Evolutionary conservation across 1,140 invertebrate genomes (phyloP).

Genomic region (Amphibalanus amphitrite): DNA sequence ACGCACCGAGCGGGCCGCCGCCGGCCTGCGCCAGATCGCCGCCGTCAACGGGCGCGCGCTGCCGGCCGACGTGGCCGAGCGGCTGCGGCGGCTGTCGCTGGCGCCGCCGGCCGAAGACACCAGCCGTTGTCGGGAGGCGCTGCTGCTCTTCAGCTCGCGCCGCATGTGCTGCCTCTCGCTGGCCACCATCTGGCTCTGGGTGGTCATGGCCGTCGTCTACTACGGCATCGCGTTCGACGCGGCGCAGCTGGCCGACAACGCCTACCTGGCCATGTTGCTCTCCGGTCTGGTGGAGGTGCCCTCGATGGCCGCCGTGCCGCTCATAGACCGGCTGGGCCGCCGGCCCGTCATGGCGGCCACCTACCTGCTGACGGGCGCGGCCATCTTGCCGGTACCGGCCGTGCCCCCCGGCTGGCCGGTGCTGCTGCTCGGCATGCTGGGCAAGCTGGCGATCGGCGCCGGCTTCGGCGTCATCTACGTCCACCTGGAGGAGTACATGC

Average conservation of each 20-base stretch:
- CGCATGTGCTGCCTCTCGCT: slow-evolving; percentile 49
- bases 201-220: slow-evolving; percentile 37
- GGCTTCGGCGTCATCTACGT: slow-evolving; percentile 4
- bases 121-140: neutral
- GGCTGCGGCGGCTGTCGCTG: slow-evolving; percentile 13
- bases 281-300: neutral
- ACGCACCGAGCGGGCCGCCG: slow-evolving; percentile 54
- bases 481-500: neutral
- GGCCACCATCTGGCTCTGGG: slow-evolving; percentile 59
- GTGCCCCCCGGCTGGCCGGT: neutral
- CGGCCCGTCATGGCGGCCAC: neutral
- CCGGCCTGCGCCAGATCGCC: slow-evolving; percentile 54
- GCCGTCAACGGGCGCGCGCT: slow-evolving; percentile 46
- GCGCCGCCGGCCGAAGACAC: neutral
- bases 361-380: neutral
- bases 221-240: slow-evolving; percentile 66
- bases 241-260: slow-evolving; percentile 28
- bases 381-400: neutral
- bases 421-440: neutral
- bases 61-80: slow-evolving; percentile 8
- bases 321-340: neutral
- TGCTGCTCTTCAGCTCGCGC: slow-evolving; percentile 41
- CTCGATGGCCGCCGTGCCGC: neutral
- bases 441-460: neutral
- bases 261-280: neutral